Evolutionary conservation across 2,888 invertebrate species (phyloP), one percentile per base, ranked within the genome.

Genomic region (Diplazon laetatorius): DNA sequence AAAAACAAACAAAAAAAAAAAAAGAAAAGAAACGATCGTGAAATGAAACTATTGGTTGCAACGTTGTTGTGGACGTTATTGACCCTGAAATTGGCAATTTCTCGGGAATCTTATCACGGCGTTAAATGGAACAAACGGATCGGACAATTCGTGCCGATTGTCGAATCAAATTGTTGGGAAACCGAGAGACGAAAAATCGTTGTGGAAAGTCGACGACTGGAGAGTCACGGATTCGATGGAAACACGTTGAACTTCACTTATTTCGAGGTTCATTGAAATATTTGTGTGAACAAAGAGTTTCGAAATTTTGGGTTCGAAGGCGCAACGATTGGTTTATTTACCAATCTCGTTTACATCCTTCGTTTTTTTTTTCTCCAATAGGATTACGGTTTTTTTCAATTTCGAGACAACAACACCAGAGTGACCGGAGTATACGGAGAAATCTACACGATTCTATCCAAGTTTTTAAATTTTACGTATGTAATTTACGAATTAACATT

Each of bases 391-490:
- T 68, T 78, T 37, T 65, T 75, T 18, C 44, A 78, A 46, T 70
- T 82, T 78, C 70, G 80, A 18, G 82, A 85, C 30, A 83, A 85
- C 57, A 63, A 84, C 14, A 82, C 76, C 5, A 83, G 75, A 48
- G 62, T 77, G 2, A 69, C 69, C 0, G 86, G 86, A 14, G 69
- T 86, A 25, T 78, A 18, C n/a, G 85, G 85, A 5, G 85, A 85
- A 0, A 1, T 85, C 9, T 86, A 85, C 84, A 80, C 78, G 5
- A 48, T 77, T n/a, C 68, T 87, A 2, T 74, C 83, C 0, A 73
- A 81, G 16, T 80, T 80, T 65, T 70, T 86, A 2, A 87, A 87
- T 62, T 85, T 86, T 57, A 86, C 86, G 86, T 85, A 82, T 6
- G 83, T 72, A n/a, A n/a, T n/a, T n/a, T n/a, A n/a, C n/a, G n/a